Evolutionary conservation across 1,140 invertebrate species (phyloP).

Genomic region (Drosophila rhopaloa): DNA sequence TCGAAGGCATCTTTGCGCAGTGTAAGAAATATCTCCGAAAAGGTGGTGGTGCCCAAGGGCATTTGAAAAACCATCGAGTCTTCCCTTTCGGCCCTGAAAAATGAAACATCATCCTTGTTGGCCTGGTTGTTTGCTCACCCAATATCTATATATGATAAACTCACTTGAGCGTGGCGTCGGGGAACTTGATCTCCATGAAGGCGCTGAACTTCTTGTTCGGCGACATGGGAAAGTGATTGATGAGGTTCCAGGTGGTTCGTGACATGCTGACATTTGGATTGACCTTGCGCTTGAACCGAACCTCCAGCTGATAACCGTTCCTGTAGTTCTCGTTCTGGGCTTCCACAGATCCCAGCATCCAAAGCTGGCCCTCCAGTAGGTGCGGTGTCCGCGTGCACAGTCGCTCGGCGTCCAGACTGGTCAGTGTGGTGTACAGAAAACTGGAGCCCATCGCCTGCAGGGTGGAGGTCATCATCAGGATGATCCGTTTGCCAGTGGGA

Average conservation of each 20-base stretch:
- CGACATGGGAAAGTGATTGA: slow-evolving; percentile 64
- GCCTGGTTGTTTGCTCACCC: not conserved
- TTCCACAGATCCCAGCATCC: slow-evolving; percentile 88
- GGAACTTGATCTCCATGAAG: slow-evolving; percentile 64
- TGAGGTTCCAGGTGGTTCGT: slow-evolving; percentile 57
- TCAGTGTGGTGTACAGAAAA: slow-evolving; percentile 90
- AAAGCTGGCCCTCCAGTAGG: slow-evolving; percentile 92
- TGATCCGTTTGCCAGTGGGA: slow-evolving; percentile 90
- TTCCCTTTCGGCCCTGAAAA: slow-evolving; percentile 26
- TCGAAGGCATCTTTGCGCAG: slow-evolving; percentile 61
- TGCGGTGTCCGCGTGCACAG: slow-evolving; percentile 92
- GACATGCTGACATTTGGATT: slow-evolving; percentile 50
- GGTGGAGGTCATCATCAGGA: slow-evolving; percentile 88
- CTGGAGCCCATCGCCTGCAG: slow-evolving; percentile 81
- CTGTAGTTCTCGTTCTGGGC: slow-evolving; percentile 86
- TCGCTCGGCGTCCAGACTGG: slow-evolving; percentile 92
- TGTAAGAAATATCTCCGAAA: slow-evolving; percentile 49
- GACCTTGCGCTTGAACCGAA: slow-evolving; percentile 62
- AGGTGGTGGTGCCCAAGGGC: slow-evolving; percentile 19
- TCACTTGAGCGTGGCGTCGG: slow-evolving; percentile 45
- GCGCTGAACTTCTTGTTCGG: slow-evolving; percentile 53
- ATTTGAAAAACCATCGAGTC: slow-evolving; percentile 44
- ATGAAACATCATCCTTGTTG: not conserved
- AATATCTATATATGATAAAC: not conserved
- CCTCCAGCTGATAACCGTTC: slow-evolving; percentile 79